Base-by-base conservation (phyloP, 2,113 vertebrate genomes). In the Psilopogon haemacephalus region DNA sequence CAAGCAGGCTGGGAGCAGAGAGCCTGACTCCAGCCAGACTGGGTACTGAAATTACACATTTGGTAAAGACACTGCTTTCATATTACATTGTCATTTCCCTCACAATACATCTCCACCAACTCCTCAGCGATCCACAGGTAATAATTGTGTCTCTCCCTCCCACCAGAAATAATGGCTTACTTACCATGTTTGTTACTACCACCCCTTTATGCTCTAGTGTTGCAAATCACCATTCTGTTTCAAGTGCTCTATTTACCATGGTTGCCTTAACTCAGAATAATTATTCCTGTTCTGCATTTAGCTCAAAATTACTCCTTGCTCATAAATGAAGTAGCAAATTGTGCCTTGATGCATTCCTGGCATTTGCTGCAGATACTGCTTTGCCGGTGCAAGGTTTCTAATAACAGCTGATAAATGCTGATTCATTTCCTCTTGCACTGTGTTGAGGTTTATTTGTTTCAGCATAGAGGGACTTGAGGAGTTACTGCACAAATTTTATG, bases 181-280 rank as follows among this genome's bases (percentile, higher is more conserved):
- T 88, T 85, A 24, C 28, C 6, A 7, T 60, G 17, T 85, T 69
- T 85, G 32, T 48, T 33, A 37, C 27, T 50, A 67, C 19, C 54
- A 52, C 26, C 27, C 10, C 26, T 58, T 64, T 37, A 64, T 55
- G 55, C 60, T 54, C 74, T 68, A 46, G 42, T 42, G 64, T 16
- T 58, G 37, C 65, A 40, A 48, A 37, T 81, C 75, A 63, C 42
- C 37, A 28, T 68, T 69, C 55, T 50, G 8, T 72, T 88, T 63
- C 84, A 90, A 85, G 55, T 69, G 27, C 48, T 81, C 8, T 73
- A 84, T 88, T 84, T 93, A 73, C 54, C 30, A 38, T 33, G 38
- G 65, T 59, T 81, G 28, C 12, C 42, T 88, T 90, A 81, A 88
- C 27, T 77, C 65, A 59, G 55, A 67, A 76, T 68, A 89, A 79